Evolutionary conservation across 2,113 vertebrate genomes (phyloP), one percentile per base, ranked within the genome.

Genomic region (Paradisaea rubra): DNA sequence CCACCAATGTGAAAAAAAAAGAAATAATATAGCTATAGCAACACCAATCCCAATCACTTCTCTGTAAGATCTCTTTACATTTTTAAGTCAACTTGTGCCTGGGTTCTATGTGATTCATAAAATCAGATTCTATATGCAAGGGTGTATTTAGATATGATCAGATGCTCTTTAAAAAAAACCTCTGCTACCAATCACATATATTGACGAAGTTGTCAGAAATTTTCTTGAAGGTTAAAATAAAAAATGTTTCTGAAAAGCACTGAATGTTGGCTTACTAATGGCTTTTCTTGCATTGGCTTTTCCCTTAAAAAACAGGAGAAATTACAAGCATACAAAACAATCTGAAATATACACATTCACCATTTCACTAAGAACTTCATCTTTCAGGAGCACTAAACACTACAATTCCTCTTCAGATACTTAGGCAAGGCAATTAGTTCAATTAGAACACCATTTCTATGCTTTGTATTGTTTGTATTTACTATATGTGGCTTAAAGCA

Each of bases 401-500:
- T 66, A 54, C 50, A 79, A 14, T 74, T 77, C 18, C 50, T 83
- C 59, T 80, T 95, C 91, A 91, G 95, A 94, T 96, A 93, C 94
- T 94, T 89, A 87, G 76, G 94, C 20, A 93, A 97, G 66, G 81
- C 78, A 97, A 97, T 96, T 93, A 95, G 91, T 96, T 97, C 78
- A 87, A 96, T 95, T 95, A 95, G 95, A 89, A 95, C 54, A 81
- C 57, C 35, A 88, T 91, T 93, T 96, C 94, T 93, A 84, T 87
- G 78, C 88, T 95, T 94, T 92, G 84, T 93, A 95, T 81, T 97
- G 85, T 97, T 97, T 96, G 86, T 90, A 86, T 97, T 97, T 96
- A 92, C 85, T 86, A 78, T 92, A 91, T 89, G 76, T 83, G 76
- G 84, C 91, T 97, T 95, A 96, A 97, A 97, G 94, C 47, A 37